Conservation (phyloP, 2,888 invertebrate genomes). For the Apeira syringaria region DNA sequence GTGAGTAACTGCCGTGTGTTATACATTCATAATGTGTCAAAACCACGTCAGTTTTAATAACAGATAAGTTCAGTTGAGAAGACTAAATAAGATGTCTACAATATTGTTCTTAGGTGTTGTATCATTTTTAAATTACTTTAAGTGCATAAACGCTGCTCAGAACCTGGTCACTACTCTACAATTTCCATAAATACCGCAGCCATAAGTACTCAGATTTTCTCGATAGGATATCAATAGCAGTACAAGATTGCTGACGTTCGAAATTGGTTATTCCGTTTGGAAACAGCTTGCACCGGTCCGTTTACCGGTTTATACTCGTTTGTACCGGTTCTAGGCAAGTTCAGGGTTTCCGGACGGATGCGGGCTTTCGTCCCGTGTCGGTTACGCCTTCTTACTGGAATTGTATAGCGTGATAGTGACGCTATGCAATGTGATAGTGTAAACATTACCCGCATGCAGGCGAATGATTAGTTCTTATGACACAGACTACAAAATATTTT, state of each 20-base stretch:
- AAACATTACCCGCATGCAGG: not conserved
- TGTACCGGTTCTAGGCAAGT: constrained; percentile 22
- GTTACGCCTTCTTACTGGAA: constrained; percentile 23
- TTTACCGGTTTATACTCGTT: constrained; percentile 34
- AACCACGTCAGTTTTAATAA: no score
- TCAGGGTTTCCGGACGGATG: constrained; percentile 34
- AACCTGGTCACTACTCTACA: constrained; percentile 9
- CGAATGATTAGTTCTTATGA: not conserved
- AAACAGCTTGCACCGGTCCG: constrained; percentile 43
- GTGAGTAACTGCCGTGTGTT: no score
- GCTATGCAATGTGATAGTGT: constrained; percentile 3
- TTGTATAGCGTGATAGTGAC: constrained; percentile 17
- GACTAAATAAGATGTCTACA: no score
- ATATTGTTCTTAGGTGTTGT: no score
- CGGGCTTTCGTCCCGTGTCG: constrained; percentile 32
- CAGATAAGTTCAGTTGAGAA: no score
- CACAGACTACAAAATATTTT: no score
- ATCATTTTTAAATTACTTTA: no score
- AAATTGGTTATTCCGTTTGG: constrained; percentile 63
- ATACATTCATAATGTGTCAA: no score
- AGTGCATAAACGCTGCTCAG: no score
- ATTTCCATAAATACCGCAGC: constrained; percentile 19
- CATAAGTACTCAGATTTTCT: constrained; percentile 16
- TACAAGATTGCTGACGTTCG: constrained; percentile 40
- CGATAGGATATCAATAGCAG: constrained; percentile 27